Evolutionary conservation across 2,113 vertebrate species (phyloP).

Genomic region (Sylvia atricapilla): DNA sequence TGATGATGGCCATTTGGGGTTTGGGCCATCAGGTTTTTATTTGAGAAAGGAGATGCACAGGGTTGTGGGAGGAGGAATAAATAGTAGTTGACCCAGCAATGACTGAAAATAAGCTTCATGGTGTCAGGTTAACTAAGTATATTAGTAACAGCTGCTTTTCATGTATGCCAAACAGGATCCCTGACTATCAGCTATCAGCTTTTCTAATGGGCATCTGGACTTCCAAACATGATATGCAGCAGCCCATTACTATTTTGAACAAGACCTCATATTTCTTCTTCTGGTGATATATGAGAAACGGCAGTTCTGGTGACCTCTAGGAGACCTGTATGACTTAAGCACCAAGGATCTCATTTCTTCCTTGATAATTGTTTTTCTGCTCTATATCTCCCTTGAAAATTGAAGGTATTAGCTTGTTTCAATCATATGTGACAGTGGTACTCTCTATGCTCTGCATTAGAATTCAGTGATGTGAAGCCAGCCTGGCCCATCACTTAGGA

Average conservation of each 20-base stretch:
- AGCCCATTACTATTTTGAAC: constrained; percentile 8
- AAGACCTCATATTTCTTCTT: constrained; percentile 37
- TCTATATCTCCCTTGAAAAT: constrained; percentile 28
- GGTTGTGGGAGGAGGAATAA: not conserved
- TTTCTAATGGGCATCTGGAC: constrained; percentile 25
- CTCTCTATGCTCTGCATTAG: not conserved
- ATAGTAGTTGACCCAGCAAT: not conserved
- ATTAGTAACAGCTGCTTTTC: constrained; percentile 38
- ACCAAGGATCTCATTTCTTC: constrained; percentile 36
- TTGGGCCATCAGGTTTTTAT: not conserved
- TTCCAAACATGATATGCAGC: not conserved
- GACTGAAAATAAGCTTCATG: not conserved
- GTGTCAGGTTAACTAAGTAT: not conserved
- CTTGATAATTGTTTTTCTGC: constrained; percentile 44
- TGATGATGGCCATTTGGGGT: not conserved
- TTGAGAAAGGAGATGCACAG: not conserved
- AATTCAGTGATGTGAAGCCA: not conserved
- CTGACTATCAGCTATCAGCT: constrained; percentile 2
- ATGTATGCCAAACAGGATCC: not conserved
- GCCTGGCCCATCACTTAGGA: not conserved
- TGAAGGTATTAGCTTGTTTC: constrained; percentile 31
- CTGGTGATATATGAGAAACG: constrained; percentile 22
- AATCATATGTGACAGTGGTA: not conserved
- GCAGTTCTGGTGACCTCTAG: constrained; percentile 20
- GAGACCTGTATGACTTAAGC: constrained; percentile 26